Evolutionary conservation across 2,888 invertebrate species (phyloP), one percentile per base, ranked within the genome.

Genomic region (Pycnomerus fuliginosus): DNA sequence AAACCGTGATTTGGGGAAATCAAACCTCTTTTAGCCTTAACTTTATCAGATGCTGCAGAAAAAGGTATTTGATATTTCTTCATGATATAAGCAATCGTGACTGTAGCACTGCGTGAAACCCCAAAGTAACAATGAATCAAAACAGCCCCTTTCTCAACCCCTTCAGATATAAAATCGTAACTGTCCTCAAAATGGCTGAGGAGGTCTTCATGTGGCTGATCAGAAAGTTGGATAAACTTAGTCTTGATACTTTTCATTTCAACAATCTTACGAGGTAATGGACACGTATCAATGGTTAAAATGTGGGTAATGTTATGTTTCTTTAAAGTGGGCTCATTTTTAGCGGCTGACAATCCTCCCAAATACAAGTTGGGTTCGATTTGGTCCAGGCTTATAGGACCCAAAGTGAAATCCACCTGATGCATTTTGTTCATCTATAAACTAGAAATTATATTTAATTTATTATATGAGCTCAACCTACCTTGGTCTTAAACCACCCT

Each of bases 121-220:
- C 95, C 95, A 61, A 86, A 93, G 68, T 90, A 90, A 71, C 95
- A 96, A 66, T 96, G 95, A 1, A 94, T 90, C 8, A 95, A 75
- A 3, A 93, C 81, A 42, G 76, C 82, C 25, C 87, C 86, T 20
- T 78, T 77, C 2, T 68, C 66, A 3, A 82, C 67, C 40, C 83
- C 74, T 1, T 87, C 87, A 50, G 80, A 78, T 44, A 95, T 91
- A 62, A 90, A 95, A 2, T 79, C 74, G 62, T 83, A 83, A 37
- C 89, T 84, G 30, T 85, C 83, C 50, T 87, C 85, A 52, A 94
- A 81, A 62, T 87, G 81, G 52, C 81, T 84, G 25, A 95, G 75
- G 23, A 95, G 74, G 71, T 95, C 93, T 64, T 90, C 90, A 58
- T 87, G 84, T 0, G 90, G 85, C 68, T 88, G 82, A 72, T 92